Base-by-base conservation (phyloP, 2,888 invertebrate genomes). In the Chorisops tibialis region DNA sequence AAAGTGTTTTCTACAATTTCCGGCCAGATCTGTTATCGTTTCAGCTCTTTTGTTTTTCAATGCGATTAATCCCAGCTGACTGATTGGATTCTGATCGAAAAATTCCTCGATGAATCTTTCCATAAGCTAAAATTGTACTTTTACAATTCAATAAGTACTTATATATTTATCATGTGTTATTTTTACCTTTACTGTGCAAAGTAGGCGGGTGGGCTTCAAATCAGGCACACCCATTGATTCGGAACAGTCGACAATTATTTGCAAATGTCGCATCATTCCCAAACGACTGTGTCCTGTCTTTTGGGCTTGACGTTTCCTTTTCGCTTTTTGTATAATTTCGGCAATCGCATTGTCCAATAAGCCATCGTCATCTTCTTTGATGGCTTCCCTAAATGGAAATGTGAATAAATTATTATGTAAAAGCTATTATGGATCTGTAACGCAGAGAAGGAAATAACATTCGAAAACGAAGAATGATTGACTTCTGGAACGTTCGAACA, bases 201-300 rank as follows among this genome's bases (percentile, higher is more conserved):
- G 73, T 66, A 96, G 85, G 67, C 97, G 81, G 3, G 93, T 93
- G 1, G 99, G 99, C 78, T 95, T 97, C 50, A 99, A 81, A 79
- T 98, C 97, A 73, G 95, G 96, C 69, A 91, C 91, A 39, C 85
- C 85, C 98, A 99, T 99, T 1, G 94, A 86, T 72, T 92, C 91
- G 0, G 98, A 98, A 74, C 93, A 89, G 77, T 99, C 99, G 3
- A 99, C 79, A 19, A 98, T 85, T 2, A 99, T 79, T 73, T 89
- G 93, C 60, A 99, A 77, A 79, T 99, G 97, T 50, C 99, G 84
- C 98, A 99, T 99, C 96, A 98, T 98, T 38, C 98, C 98, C 35
- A 99, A 83, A 62, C 95, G 86, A 45, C 93, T 88, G 66, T 92
- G 90, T 7, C 87, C 85, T 64, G 83, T 82, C 66, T 88, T 86